Base-by-base conservation (phyloP, 2,888 invertebrate genomes). In the Chrysolina oricalcia region DNA sequence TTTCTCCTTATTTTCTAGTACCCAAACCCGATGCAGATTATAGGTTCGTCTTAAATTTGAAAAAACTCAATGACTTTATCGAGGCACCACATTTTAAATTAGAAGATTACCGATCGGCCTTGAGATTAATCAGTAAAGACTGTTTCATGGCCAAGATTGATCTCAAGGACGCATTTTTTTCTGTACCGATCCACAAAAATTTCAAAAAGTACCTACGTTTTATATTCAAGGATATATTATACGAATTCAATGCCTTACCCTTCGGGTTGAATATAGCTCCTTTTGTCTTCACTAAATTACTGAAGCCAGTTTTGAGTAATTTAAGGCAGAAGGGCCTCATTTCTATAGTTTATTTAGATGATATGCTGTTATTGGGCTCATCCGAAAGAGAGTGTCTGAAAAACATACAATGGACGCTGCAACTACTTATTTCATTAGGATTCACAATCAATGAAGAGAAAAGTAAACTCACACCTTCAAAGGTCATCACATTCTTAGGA, bases 1-100 rank as follows among this genome's bases (percentile, higher is more conserved):
- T 70, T 35, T 62, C 43, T 17, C 23, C 70, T 15, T 70, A 62
- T 62, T 70, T 70, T 70, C 35, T 67, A 40, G 67, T 67, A 10
- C 67, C 67, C 15, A 46, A 67, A 67, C 11, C 66, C 8, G 19
- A 46, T 46, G 66, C 48, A n/a, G 66, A 46, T 46, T 41, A 46
- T 23, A 21, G 46, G 15, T 66, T 66, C 46, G 66, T 15, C 17
- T 66, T 48, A 27, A 66, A 46, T 66, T 13, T 13, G 21, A 66
- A 66, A 66, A 8, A 23, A 15, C 48, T 66, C 6, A 66, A 66
- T 27, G 8, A 68, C 53, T 23, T 48, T 23, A 23, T 59, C 15
- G 59, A 15, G 19, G 11, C 27, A 59, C 35, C 59, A 9, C 59
- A 59, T n/a, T 59, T 59, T n/a, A 62, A 62, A 62, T 13, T 69